Conservation (phyloP, 2,113 vertebrate genomes). For the Talpa occidentalis region DNA sequence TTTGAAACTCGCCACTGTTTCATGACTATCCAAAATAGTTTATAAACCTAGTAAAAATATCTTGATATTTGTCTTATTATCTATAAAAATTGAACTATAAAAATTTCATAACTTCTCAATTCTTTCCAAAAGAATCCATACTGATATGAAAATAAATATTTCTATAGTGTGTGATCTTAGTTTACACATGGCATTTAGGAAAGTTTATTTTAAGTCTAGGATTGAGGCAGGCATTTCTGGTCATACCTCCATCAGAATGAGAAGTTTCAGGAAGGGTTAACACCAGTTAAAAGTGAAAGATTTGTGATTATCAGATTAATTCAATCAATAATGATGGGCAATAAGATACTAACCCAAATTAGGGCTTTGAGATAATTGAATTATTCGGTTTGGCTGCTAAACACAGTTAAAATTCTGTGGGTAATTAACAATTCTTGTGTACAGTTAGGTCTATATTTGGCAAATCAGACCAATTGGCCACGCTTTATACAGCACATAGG, state of each 20-base stretch:
- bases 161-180: neutral
- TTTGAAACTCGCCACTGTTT: neutral
- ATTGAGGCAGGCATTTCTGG: no score
- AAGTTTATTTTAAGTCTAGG: neutral
- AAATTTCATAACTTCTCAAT: neutral
- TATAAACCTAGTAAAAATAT: neutral
- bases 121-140: neutral
- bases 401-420: constrained; percentile 51
- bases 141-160: constrained; percentile 25
- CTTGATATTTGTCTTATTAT: neutral
- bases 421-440: constrained; percentile 55
- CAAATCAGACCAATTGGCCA: constrained; percentile 20
- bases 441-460: constrained; percentile 43
- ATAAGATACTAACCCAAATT: constrained; percentile 39
- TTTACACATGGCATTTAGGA: neutral
- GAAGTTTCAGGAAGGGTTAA: neutral
- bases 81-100: neutral
- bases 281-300: constrained; percentile 49
- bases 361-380: constrained; percentile 16
- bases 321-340: constrained; percentile 29
- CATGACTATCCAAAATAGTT: neutral
- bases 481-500: neutral
- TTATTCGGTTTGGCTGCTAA: constrained; percentile 41
- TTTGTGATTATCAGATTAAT: constrained; percentile 15
- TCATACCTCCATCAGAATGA: neutral